Evolutionary conservation across 2,888 invertebrate species (phyloP), one percentile per base, ranked within the genome.

Genomic region (Agrotis puta): DNA sequence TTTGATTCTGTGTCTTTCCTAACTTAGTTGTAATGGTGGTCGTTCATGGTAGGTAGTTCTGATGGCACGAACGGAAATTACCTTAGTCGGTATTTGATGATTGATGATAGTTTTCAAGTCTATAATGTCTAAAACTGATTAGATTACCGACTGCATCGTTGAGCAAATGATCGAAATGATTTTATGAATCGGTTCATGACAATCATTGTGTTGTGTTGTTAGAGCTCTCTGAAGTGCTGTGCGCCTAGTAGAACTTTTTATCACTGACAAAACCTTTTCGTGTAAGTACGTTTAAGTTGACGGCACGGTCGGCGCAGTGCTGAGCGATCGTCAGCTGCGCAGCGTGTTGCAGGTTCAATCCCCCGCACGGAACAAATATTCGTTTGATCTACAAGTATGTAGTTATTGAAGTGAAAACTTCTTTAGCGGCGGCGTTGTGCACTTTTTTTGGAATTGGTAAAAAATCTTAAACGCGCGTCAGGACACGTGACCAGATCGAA

Each of bases 21-120:
- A 74, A 63, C 58, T 58, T 20, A 13, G 33, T 27, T 27, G 18
- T 33, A 61, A 64, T 68, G 67, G 6, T 63, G 24, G 74, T 74
- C 74, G 77, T 54, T 64, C 56, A 54, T 24, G 48, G 39, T 22
- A 53, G 48, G 39, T 22, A 53, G 57, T 63, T 51, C 20, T 50
- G 58, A 72, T 65, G 73, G 33, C 47, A 24, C 20, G 45, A 61
- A 62, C 45, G 56, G 61, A 78, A 71, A 71, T 64, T 61, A 51
- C 59, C 50, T 11, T 50, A 43, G 47, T 51, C 13, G 22, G 16
- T 56, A 57, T 61, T 47, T 14, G 51, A 77, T 70, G 74, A 74
- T 70, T 69, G 39, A 77, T 77, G 70, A 57, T 20, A 2, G 14
- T 33, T 50, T n/a, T 72, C 3, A 5, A 16, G 14, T 9, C 18